These are phyloP conservation scores for Bhutanitis thaidina DNA, from an alignment of 2,888 invertebrate genomes.

Conservation along the genomic window DNA sequence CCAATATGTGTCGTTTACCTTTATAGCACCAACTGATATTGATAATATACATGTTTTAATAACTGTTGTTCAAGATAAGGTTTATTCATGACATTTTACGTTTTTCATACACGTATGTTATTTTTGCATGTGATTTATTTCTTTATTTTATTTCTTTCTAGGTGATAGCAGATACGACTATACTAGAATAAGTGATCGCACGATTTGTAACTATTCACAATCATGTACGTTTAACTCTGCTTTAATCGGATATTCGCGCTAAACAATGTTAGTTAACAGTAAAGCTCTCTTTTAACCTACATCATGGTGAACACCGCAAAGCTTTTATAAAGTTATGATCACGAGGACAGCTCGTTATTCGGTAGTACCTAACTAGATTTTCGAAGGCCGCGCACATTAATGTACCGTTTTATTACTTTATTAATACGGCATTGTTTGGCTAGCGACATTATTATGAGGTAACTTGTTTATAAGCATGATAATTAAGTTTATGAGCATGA, in stretches of 20 bases:
- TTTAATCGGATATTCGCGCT: neutral
- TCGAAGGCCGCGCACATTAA: slow-evolving; percentile 32
- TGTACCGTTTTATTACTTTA: slow-evolving; percentile 31
- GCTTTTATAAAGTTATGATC: slow-evolving; percentile 8
- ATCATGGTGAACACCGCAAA: neutral
- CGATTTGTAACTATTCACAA: slow-evolving; percentile 53
- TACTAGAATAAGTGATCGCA: slow-evolving; percentile 60
- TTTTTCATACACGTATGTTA: slow-evolving; percentile 22
- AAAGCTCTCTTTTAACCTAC: neutral
- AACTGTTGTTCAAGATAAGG: neutral
- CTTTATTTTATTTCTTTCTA: slow-evolving; percentile 52
- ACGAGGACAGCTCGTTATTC: neutral
- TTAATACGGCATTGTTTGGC: slow-evolving; percentile 52
- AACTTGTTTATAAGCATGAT: slow-evolving; percentile 17
- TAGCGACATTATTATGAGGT: slow-evolving; percentile 42
- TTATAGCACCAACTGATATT: neutral
- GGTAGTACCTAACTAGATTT: slow-evolving; percentile 15
- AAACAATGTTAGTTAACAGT: slow-evolving; percentile 7
- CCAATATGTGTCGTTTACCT: slow-evolving; percentile 6
- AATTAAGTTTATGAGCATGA: slow-evolving; percentile 13
- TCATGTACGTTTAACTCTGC: slow-evolving; percentile 60
- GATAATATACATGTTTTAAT: neutral
- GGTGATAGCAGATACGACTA: slow-evolving; percentile 70
- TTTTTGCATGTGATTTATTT: slow-evolving; percentile 48
- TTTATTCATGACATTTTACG: slow-evolving; percentile 1